Conservation (phyloP, 2,888 invertebrate genomes). For the Pseudolycoriella hygida region DNA sequence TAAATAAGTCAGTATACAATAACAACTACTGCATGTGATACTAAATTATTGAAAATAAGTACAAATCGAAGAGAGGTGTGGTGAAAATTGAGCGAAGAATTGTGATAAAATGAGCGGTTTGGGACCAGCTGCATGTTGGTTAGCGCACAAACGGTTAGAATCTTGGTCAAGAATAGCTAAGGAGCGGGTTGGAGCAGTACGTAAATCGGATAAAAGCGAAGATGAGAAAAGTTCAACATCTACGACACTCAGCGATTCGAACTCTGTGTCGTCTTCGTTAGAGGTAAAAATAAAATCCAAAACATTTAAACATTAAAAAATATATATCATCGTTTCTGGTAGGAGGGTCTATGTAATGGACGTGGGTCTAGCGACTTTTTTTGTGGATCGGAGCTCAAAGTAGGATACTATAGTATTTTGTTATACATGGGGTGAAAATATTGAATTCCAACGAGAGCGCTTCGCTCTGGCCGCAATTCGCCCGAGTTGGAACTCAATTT, state of each 20-base stretch:
- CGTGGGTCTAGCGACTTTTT: too few relatives aligned
- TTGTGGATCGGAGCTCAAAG: too few relatives aligned
- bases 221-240: conserved; percentile 3
- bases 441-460: too few relatives aligned
- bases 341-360: too few relatives aligned
- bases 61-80: too few relatives aligned
- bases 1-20: too few relatives aligned
- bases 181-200: conserved; percentile 35
- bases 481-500: too few relatives aligned
- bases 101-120: conserved; percentile 43
- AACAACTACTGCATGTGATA: too few relatives aligned
- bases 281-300: conserved; percentile 3
- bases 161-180: conserved; percentile 60
- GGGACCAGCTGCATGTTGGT: conserved; percentile 59
- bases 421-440: too few relatives aligned
- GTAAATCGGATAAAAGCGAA: conserved; percentile 25
- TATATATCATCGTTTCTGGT: neutral
- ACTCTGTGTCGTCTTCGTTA: conserved; percentile 2
- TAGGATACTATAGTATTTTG: too few relatives aligned
- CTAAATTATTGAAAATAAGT: too few relatives aligned
- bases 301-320: neutral
- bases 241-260: conserved; percentile 3
- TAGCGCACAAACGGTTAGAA: conserved; percentile 56
- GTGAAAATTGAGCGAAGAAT: neutral
- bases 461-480: too few relatives aligned